Evolutionary conservation across 2,797 vertebrate species (phyloP), one percentile per base, ranked within the genome.

Genomic region (Argya squamiceps): DNA sequence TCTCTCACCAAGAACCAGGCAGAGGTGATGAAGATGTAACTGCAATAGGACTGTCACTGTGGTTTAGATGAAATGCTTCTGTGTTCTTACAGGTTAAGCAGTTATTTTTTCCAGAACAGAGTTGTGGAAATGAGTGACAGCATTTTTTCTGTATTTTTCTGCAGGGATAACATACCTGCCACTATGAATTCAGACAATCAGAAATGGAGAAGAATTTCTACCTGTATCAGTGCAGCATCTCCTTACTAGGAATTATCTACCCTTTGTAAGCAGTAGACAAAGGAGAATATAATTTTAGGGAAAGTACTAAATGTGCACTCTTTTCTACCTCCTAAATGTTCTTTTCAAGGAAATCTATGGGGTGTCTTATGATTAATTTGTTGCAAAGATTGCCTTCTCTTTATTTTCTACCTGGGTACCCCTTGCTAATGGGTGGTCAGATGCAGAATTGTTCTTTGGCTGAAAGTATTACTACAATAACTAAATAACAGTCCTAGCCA

Each of bases 71-170:
- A 95, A 96, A 74, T 62, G 47, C 37, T 70, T 94, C 60, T 84
- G 41, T 88, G 75, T 82, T 96, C 88, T 76, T 77, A 86, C 22
- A 77, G 32, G 77, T 89, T 93, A 88, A 87, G 86, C 16, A 62
- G 88, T 87, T 96, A 75, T 88, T 96, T 95, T 94, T 95, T 91
- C n/a, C 46, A 84, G 62, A 53, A 67, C 2, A 50, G 58, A 73
- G 59, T n/a, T 95, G 73, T 89, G 75, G 94, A 87, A 94, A 91
- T 80, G 52, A 92, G 52, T 73, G 68, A 86, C 74, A 78, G 70
- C 43, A 82, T 70, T 92, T 96, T 84, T 92, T 49, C 47, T 65
- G 43, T 58, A 73, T 93, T 86, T 93, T 94, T 64, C 87, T 93
- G 30, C 47, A 88, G 77, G 80, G 53, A 70, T 81, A 86, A 87